A percentile compares a stretch with the other conserved stretches of the same genome.
These are phyloP conservation scores for Drosophila bipectinata DNA, from an alignment of 1,140 invertebrate genomes.

Conservation along the genomic window DNA sequence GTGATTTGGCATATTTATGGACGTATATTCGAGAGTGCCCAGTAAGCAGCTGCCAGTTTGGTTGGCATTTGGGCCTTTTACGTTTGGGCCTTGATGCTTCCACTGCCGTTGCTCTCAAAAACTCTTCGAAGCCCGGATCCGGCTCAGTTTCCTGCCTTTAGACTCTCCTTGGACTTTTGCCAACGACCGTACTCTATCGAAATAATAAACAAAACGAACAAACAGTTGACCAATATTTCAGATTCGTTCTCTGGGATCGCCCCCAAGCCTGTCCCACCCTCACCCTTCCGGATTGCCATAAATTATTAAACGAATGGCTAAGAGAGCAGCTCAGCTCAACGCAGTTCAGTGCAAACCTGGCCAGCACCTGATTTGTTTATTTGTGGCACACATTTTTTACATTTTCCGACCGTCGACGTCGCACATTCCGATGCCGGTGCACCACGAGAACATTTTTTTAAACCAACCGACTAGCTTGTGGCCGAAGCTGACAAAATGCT, in stretches of 20 bases:
- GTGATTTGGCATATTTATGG: slow-evolving; percentile 67
- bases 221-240: slow-evolving; percentile 77
- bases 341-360: not conserved
- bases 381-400: slow-evolving; percentile 64
- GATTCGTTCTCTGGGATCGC: slow-evolving; percentile 18
- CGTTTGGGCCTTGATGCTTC: slow-evolving; percentile 6
- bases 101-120: slow-evolving; percentile 15
- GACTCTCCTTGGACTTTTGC: slow-evolving; percentile 18
- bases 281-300: slow-evolving; percentile 50
- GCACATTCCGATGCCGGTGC: slow-evolving; percentile 28
- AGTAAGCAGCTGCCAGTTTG: slow-evolving; percentile 43
- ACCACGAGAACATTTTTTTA: slow-evolving; percentile 26
- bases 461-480: not conserved
- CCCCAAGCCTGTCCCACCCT: not conserved
- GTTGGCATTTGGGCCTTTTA: slow-evolving; percentile 46
- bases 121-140: slow-evolving; percentile 6
- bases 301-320: slow-evolving; percentile 55
- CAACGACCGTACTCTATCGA: slow-evolving; percentile 34
- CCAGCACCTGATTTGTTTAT: slow-evolving; percentile 74
- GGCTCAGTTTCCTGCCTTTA: slow-evolving; percentile 25
- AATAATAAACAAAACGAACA: slow-evolving; percentile 59
- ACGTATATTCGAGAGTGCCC: slow-evolving; percentile 41
- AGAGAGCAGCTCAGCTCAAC: slow-evolving; percentile 11
- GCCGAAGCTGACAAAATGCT: slow-evolving; percentile 35
- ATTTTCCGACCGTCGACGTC: slow-evolving; percentile 48